phyloP scores from a whole-genome alignment of 2,888 invertebrate species.

The Brenthis daphne region DNA sequence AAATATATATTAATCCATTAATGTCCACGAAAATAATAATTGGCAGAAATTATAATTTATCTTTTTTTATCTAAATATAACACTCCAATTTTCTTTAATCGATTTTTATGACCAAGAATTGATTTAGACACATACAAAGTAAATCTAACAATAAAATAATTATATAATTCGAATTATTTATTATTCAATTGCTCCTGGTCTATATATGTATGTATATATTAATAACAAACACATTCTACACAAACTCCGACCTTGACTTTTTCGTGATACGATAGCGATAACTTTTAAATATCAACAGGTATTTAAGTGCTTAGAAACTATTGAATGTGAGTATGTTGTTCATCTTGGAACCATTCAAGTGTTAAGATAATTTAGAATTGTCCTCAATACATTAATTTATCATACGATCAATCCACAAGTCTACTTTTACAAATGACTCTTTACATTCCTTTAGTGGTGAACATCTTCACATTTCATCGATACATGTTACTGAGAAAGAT shows the following conservation, averaged over 20 bases:
- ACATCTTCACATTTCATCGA: no score
- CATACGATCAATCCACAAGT: no score
- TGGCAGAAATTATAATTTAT: no score
- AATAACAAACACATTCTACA: slow-evolving; percentile 7
- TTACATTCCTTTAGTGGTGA: no score
- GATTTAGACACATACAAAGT: no score
- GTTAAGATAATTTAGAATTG: not conserved
- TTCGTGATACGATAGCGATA: not conserved
- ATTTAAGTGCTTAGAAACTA: slow-evolving; percentile 5
- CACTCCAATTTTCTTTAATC: no score
- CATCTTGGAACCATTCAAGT: not conserved
- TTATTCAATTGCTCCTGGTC: slow-evolving; percentile 6
- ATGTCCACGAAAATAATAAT: no score
- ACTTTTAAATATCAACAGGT: slow-evolving; percentile 15
- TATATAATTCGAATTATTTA: not conserved
- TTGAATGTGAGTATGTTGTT: not conserved
- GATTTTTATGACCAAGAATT: no score
- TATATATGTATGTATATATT: not conserved
- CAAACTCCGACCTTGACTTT: not conserved
- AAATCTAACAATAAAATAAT: not conserved
- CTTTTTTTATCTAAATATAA: no score
- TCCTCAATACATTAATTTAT: not conserved
- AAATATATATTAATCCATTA: no score
- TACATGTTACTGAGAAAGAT: no score
- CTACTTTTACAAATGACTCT: no score